Base-by-base conservation (phyloP, 2,113 vertebrate genomes). In the Eudyptes chrysolophus region DNA sequence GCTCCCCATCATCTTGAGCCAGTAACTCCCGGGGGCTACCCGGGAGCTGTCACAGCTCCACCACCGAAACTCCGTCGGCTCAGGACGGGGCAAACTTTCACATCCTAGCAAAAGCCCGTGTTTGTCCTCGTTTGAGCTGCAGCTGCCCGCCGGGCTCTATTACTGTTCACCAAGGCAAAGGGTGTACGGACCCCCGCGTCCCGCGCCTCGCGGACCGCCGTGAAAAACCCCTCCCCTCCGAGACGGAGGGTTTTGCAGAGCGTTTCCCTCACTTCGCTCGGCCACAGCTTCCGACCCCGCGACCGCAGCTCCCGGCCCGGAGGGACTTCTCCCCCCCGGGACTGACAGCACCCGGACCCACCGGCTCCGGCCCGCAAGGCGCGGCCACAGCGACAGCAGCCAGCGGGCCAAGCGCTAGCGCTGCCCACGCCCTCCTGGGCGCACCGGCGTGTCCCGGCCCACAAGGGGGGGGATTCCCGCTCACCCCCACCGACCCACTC, bases 1-100 rank as follows among this genome's bases (percentile, higher is more conserved):
- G 26, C 52, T 65, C 5, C 16, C 48, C 11, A 3, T 68, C 2
- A 24, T 0, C 36, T 7, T 0, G 6, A 17, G 18, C 3, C 21
- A 46, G 32, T 4, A n/a, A 42, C 54, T 16, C 32, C 19, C 3
- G 14, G n/a, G 10, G 6, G 11, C 11, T 3, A 30, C 5, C 13
- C 6, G 2, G 19, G 27, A 42, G 10, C 49, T 26, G 49, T 4
- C 49, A 30, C 22, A 9, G 49, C n/a, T 69, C 48, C 40, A 11
- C 10, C 42, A 38, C 24, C 13, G 1, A 46, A 21, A 30, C 27
- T 21, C 27, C 32, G 27, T 15, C 10, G 5, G n/a, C 18, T 16
- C 61, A 11, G 26, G 17, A 11, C 24, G 4, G n/a, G 19, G 9
- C 15, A 24, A 84, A 38, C 49, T 46, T 38, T 14, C 61, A 17